Conservation (phyloP, 2,113 vertebrate species). For the Tychaedon coryphoeus region DNA sequence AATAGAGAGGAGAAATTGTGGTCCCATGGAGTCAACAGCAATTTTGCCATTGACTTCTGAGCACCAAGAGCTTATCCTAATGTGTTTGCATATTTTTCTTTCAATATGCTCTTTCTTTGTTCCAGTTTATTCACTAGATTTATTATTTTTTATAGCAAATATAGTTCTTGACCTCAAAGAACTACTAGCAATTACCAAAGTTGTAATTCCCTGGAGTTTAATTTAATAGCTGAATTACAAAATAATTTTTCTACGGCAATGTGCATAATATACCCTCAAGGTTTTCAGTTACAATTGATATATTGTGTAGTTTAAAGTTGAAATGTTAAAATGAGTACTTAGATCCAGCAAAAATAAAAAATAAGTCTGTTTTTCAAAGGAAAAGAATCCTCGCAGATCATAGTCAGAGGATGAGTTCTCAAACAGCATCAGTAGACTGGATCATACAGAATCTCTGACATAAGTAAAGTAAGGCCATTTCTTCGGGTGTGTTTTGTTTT, state of each 20-base stretch:
- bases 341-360: neutral
- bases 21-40: neutral
- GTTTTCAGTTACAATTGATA: neutral
- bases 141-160: neutral
- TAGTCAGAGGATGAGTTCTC: neutral
- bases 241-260: neutral
- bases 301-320: neutral
- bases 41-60: neutral
- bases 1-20: neutral
- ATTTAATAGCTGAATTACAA: neutral
- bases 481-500: conserved; percentile 30
- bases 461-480: neutral
- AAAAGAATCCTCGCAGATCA: neutral
- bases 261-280: neutral
- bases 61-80: neutral
- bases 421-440: neutral
- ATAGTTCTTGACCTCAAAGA: neutral
- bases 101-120: neutral
- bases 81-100: neutral
- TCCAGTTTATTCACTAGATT: neutral
- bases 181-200: neutral
- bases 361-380: neutral
- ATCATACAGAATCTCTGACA: neutral
- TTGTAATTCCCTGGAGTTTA: neutral
- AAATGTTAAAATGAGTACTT: neutral